Evolutionary conservation across 1,140 invertebrate genomes (phyloP), one percentile per base, ranked within the genome.

Genomic region (Drosophila pseudoobscura): DNA sequence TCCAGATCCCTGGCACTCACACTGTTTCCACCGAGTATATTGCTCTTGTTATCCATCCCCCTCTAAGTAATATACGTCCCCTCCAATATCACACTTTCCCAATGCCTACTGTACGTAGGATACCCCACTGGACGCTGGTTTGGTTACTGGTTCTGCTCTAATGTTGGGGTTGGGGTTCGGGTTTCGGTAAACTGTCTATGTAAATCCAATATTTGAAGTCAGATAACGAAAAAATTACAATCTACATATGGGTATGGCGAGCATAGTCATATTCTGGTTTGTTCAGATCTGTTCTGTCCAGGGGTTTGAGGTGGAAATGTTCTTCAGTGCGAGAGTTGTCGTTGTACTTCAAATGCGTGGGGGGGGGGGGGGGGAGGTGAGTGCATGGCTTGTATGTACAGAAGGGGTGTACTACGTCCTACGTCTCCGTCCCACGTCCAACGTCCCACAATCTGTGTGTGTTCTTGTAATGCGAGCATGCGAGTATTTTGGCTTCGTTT

Each of bases 201-300:
- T 64, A 74, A 74, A 64, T 74, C 45, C 59, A 74, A 74, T 73
- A 64, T 74, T 74, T 74, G 71, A 59, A 64, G 71, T 74, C 47
- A 31, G 71, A 75, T 75, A 73, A 75, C 47, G 26, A 63, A 24
- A 52, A 56, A 31, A 52, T 24, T 15, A 20, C 71, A 66, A 49
- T 59, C 53, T 17, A 49, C 60, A 75, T 72, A 50, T 55, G 53
- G 4, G 15, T 41, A 39, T 39, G 35, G 35, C 11, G 63, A n/a
- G 63, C 29, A 68, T 47, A 51, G 49, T 31, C n/a, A 52, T 49
- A 60, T 41, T 20, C 51, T 8, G 26, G 3, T 35, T 35, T 31
- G 24, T 2, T 20, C 20, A 20, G n/a, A 31, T 15, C 26, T 15
- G 55, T 13, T 26, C n/a, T 9, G 13, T 13, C 11, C 7, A 11